Percentiles rank a stretch among this genome's conserved stretches.
These are phyloP conservation scores for Scaptomyza graminum DNA, from an alignment of 1,140 invertebrate species.

Conservation along the genomic window DNA sequence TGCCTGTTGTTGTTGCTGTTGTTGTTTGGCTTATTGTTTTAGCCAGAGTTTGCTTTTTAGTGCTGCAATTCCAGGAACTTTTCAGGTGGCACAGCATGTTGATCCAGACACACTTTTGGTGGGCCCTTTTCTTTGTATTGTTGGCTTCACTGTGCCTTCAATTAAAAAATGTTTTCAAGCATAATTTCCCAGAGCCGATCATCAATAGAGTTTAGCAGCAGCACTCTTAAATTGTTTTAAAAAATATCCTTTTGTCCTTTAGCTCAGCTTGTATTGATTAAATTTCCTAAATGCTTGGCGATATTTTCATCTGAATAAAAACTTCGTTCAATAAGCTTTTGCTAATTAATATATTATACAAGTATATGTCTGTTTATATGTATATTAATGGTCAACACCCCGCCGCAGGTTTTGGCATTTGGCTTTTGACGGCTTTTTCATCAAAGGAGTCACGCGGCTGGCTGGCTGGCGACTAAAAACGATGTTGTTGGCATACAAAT, in stretches of 20 bases:
- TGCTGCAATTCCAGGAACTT: slow-evolving; percentile 70
- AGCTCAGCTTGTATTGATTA: no score
- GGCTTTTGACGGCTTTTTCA: slow-evolving; percentile 65
- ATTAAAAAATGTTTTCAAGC: slow-evolving; percentile 75
- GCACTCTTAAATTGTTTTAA: no score
- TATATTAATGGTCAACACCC: slow-evolving; percentile 69
- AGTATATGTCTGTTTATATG: slow-evolving; percentile 32
- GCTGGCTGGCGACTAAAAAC: slow-evolving; percentile 16
- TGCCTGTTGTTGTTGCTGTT: slow-evolving; percentile 46
- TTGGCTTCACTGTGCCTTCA: slow-evolving; percentile 49
- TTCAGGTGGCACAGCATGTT: slow-evolving; percentile 81
- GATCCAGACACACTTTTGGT: slow-evolving; percentile 75
- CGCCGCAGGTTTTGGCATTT: slow-evolving; percentile 12
- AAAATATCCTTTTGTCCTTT: no score
- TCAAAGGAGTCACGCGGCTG: slow-evolving; percentile 70
- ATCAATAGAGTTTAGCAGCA: not conserved
- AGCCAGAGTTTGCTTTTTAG: slow-evolving; percentile 35
- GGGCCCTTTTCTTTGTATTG: slow-evolving; percentile 59
- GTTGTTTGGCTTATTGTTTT: slow-evolving; percentile 67
- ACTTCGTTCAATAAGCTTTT: slow-evolving; percentile 2
- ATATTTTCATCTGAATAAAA: no score
- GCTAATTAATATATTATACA: slow-evolving; percentile 56
- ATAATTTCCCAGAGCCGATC: slow-evolving; percentile 44
- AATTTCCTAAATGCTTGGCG: no score
- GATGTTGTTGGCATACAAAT: slow-evolving; percentile 70